Evolutionary conservation across 2,888 invertebrate genomes (phyloP).

Genomic region (Drosophila melanosoma): DNA sequence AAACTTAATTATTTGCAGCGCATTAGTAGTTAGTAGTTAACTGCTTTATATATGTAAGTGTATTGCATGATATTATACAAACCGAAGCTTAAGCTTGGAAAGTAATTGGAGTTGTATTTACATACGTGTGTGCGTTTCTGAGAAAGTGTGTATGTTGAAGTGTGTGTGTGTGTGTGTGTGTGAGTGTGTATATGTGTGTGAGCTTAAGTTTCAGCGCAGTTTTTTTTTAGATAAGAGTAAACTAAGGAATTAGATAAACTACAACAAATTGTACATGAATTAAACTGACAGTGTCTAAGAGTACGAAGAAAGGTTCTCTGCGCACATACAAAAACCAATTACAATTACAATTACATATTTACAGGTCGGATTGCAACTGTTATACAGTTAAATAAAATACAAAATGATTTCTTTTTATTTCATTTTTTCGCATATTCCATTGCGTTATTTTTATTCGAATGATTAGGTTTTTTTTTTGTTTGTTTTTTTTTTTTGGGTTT

Average conservation of each 20-base stretch:
- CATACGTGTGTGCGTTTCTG: conserved; percentile 13
- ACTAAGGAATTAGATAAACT: conserved; percentile 53
- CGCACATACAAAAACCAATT: conserved; percentile 64
- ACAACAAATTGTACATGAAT: conserved; percentile 53
- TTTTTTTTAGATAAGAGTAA: conserved; percentile 29
- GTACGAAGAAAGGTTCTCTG: conserved; percentile 55
- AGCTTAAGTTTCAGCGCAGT: conserved; percentile 45
- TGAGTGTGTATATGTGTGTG: conserved; percentile 13
- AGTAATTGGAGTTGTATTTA: conserved; percentile 24
- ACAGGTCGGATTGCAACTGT: conserved; percentile 58
- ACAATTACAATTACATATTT: conserved; percentile 55
- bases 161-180: conserved; percentile 4
- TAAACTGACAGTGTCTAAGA: conserved; percentile 51
- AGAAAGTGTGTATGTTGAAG: conserved; percentile 5
- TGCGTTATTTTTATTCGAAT: conserved; percentile 40
- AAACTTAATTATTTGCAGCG: conserved; percentile 33
- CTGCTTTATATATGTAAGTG: conserved; percentile 26
- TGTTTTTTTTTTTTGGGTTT: conserved; percentile 25
- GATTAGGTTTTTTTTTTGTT: conserved; percentile 16
- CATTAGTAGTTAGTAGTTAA: conserved; percentile 12
- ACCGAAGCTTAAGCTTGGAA: conserved; percentile 49
- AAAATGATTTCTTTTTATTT: conserved; percentile 43
- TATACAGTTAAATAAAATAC: conserved; percentile 58
- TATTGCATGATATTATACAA: conserved; percentile 17
- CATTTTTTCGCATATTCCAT: conserved; percentile 38